A percentile compares a stretch with the other conserved stretches of the same genome.
These are phyloP conservation scores for Leucoma salicis DNA, from an alignment of 2,888 invertebrate species.

Conservation along the genomic window DNA sequence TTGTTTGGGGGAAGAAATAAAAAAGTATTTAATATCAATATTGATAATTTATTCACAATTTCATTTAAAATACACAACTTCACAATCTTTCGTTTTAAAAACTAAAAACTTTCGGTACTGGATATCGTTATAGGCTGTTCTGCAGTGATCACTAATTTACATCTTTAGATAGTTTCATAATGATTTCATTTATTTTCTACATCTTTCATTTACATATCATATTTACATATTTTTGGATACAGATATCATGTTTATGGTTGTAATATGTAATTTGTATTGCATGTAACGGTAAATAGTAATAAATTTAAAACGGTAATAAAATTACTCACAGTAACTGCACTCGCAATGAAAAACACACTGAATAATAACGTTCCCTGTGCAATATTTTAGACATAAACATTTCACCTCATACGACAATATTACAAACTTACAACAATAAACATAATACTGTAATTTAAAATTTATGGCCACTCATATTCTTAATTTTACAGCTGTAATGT, in stretches of 20 bases:
- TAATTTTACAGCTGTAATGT: slow-evolving; percentile 68
- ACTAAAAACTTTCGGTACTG: slow-evolving; percentile 79
- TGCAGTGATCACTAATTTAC: slow-evolving; percentile 72
- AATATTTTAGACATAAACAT: neutral
- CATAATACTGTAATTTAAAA: slow-evolving; percentile 43
- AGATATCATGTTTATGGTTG: slow-evolving; percentile 47
- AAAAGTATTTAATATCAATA: slow-evolving; percentile 73
- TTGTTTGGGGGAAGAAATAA: slow-evolving; percentile 20
- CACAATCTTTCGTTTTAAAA: slow-evolving; percentile 79
- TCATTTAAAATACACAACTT: slow-evolving; percentile 82
- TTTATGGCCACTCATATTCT: slow-evolving; percentile 78
- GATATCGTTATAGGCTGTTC: slow-evolving; percentile 72
- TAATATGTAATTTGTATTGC: slow-evolving; percentile 18
- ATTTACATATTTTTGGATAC: slow-evolving; percentile 62
- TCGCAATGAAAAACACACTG: no score
- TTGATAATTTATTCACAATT: slow-evolving; percentile 82
- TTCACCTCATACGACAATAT: neutral
- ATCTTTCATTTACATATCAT: slow-evolving; percentile 70
- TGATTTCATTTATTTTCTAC: slow-evolving; percentile 64
- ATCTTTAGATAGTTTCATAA: slow-evolving; percentile 60
- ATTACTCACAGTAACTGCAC: no score
- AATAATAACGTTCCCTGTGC: no score
- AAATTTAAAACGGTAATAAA: neutral
- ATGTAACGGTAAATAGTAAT: neutral
- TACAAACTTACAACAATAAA: slow-evolving; percentile 43